Base-by-base conservation (phyloP, 2,797 vertebrate genomes). In the Graptemys geographica region DNA sequence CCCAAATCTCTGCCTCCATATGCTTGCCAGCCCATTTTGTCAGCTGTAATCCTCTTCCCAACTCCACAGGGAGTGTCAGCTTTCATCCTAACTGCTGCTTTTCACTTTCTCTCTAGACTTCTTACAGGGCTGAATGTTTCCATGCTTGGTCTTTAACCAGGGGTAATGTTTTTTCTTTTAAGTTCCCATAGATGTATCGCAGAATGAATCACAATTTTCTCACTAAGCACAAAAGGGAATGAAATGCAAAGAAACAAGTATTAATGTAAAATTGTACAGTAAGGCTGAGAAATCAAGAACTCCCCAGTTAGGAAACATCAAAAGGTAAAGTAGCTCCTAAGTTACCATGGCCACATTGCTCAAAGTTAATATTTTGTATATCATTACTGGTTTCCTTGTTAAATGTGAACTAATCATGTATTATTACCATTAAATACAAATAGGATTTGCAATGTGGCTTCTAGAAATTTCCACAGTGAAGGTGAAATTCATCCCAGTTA, bases 111-210 rank as follows among this genome's bases (percentile, higher is more conserved):
- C 13, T 91, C 11, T 81, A 27, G 13, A 5, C 3, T 19, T 88
- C 90, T 94, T 90, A 62, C 8, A 19, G 13, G 28, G 18, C 33
- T 94, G n/a, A 93, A 86, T 72, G 31, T 84, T 95, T 96, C 89
- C 18, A 59, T 86, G 37, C 33, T 51, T 87, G 81, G 72, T 11
- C 37, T 52, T 15, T 85, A 92, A 92, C 41, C 8, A 28, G 74
- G 27, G 78, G 76, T 31, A 57, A 82, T 83, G 41, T 79, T 37
- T 95, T 94, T 94, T 55, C 21, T 72, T 25, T 83, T 74, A 90
- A 4, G 8, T 23, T 89, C 91, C 90, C 62, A 78, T 79, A 56
- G 83, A 94, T 90, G 37, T 86, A 51, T 95, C 47, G 56, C 93
- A 44, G 84, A 94, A 69, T 52, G 84, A 49, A 88, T 56, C 47